These are phyloP conservation scores for Venturia canescens DNA, from an alignment of 1,140 invertebrate genomes.

Conservation along the genomic window DNA sequence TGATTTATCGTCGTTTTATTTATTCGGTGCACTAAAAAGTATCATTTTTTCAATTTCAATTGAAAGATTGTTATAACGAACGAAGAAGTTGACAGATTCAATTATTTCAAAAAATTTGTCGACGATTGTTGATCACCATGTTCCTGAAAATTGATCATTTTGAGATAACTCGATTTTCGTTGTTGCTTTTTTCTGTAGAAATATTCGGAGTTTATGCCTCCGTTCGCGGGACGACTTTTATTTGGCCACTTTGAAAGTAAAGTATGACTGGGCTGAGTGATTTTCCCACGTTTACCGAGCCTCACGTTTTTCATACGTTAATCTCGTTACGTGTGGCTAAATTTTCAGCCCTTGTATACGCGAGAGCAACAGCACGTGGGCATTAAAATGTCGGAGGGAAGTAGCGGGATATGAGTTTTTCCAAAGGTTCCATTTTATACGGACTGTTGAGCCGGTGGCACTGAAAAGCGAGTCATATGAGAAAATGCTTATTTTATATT, in stretches of 20 bases:
- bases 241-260: background rate
- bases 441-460: background rate
- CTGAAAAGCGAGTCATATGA: background rate
- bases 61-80: too few species aligned
- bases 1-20: too few species aligned
- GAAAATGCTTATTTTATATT: background rate
- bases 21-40: too few species aligned
- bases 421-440: slow-evolving; percentile 6
- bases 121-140: too few species aligned
- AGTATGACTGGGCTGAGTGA: background rate
- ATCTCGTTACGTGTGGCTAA: slow-evolving; percentile 9
- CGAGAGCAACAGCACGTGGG: too few species aligned
- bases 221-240: background rate
- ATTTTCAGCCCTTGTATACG: background rate
- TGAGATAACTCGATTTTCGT: background rate
- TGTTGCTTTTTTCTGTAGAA: background rate
- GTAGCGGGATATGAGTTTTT: slow-evolving; percentile 6
- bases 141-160: too few species aligned
- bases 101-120: too few species aligned
- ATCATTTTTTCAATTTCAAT: too few species aligned
- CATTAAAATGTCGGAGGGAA: slow-evolving; percentile 5
- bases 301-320: slow-evolving; percentile 1
- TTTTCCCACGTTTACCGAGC: slow-evolving; percentile 1
- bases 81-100: too few species aligned
- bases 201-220: too few species aligned